phyloP scores from a whole-genome alignment of 2,113 vertebrate species.

The Ameiurus melas region DNA sequence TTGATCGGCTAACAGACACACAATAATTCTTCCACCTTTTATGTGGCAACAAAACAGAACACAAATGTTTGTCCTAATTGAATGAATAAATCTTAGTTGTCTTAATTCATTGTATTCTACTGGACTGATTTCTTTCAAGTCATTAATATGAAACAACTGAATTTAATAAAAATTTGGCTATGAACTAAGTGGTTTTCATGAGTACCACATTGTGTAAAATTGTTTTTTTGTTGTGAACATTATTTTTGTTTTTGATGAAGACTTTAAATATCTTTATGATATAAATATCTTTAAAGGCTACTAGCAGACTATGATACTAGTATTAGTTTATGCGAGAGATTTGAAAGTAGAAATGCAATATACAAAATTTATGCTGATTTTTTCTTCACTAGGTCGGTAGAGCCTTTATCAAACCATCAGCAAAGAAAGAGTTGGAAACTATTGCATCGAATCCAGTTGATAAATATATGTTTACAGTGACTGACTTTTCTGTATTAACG shows the following conservation, averaged over 20 bases:
- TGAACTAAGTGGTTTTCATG: background rate
- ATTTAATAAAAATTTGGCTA: background rate
- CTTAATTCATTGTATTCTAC: background rate
- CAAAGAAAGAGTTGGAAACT: conserved; percentile 6
- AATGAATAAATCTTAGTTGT: background rate
- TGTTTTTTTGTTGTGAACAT: background rate
- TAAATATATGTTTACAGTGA: conserved; percentile 70
- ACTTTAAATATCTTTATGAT: no score
- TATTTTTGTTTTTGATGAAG: background rate
- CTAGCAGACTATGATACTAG: background rate
- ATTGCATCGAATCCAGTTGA: conserved; percentile 69
- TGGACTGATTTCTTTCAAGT: background rate
- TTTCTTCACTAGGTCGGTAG: conserved; percentile 66
- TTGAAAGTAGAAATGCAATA: background rate
- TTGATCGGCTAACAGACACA: background rate
- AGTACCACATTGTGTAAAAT: background rate
- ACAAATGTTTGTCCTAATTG: background rate
- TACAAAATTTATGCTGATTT: conserved; percentile 11
- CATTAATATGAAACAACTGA: background rate
- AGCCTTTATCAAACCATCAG: fast-evolving
- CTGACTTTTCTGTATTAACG: conserved; percentile 71
- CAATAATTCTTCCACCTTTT: background rate
- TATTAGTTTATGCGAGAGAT: background rate
- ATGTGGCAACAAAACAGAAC: background rate
- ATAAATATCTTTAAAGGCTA: background rate